Conservation (phyloP, 1,140 invertebrate species). For the Archivesica marissinica region DNA sequence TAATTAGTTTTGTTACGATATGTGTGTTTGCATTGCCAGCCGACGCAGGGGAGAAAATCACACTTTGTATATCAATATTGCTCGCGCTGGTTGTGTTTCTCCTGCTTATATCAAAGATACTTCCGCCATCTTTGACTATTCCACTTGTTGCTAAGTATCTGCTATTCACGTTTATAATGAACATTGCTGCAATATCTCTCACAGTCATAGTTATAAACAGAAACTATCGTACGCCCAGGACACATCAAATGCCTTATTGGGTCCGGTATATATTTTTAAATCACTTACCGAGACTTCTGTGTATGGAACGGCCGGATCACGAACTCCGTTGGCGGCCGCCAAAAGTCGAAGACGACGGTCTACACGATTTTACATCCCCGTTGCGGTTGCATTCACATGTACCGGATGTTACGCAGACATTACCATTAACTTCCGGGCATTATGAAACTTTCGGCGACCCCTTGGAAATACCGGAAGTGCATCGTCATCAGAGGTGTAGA, state of each 20-base stretch:
- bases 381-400: constrained; percentile 13
- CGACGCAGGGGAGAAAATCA: constrained; percentile 90
- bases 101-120: constrained; percentile 98
- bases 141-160: constrained; percentile 97
- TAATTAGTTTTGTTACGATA: constrained; percentile 99
- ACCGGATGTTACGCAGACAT: constrained; percentile 52
- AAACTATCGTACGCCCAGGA: constrained; percentile 98
- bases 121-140: constrained; percentile 90
- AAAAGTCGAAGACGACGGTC: background rate
- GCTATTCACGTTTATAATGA: constrained; percentile 99
- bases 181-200: constrained; percentile 99
- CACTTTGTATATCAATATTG: constrained; percentile 98
- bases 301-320: constrained; percentile 83
- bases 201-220: constrained; percentile 99
- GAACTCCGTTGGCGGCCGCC: constrained; percentile 73
- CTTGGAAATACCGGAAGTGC: constrained; percentile 41
- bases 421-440: constrained; percentile 26
- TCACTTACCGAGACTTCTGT: constrained; percentile 80
- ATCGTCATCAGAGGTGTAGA: constrained; percentile 51
- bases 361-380: constrained; percentile 42
- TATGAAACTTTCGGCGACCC: constrained; percentile 46
- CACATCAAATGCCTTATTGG: constrained; percentile 86
- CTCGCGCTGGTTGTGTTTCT: constrained; percentile 99
- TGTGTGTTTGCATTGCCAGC: constrained; percentile 98
- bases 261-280: constrained; percentile 82